phyloP scores from a whole-genome alignment of 2,888 invertebrate species.

The Nysson spinosus region DNA sequence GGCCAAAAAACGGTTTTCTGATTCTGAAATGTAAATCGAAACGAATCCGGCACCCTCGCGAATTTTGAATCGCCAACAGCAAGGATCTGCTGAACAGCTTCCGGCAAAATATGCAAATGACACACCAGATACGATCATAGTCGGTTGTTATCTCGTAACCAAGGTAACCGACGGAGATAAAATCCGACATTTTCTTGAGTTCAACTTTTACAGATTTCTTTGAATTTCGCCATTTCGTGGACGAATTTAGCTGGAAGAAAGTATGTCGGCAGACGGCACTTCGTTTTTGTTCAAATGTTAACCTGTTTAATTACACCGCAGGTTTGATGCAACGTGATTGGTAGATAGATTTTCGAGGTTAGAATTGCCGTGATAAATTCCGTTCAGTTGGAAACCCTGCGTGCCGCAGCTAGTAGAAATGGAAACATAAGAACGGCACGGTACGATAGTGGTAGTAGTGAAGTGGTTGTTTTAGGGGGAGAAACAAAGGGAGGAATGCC shows the following conservation, averaged over 20 bases:
- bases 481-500: not conserved
- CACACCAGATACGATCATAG: conserved; percentile 67
- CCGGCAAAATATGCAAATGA: conserved; percentile 73
- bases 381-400: conserved; percentile 1
- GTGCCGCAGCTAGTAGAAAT: not conserved
- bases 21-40: conserved; percentile 66
- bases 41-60: conserved; percentile 48
- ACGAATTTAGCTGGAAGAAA: not conserved
- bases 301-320: too few relatives aligned
- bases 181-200: conserved; percentile 50
- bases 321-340: too few relatives aligned
- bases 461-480: too few relatives aligned
- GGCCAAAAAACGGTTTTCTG: conserved; percentile 11
- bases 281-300: too few relatives aligned
- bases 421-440: not conserved
- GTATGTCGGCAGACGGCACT: too few relatives aligned
- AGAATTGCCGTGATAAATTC: conserved; percentile 27
- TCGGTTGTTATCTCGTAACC: conserved; percentile 70
- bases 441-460: not conserved
- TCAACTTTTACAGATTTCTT: conserved; percentile 27
- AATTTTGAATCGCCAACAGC: conserved; percentile 60
- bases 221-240: conserved; percentile 6
- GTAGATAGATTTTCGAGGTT: not conserved
- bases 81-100: conserved; percentile 62
- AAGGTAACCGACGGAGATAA: conserved; percentile 40